Percentiles rank a stretch among this genome's conserved stretches.
Conservation (phyloP, 2,113 vertebrate genomes). For the Protobothrops flavoviridis region DNA sequence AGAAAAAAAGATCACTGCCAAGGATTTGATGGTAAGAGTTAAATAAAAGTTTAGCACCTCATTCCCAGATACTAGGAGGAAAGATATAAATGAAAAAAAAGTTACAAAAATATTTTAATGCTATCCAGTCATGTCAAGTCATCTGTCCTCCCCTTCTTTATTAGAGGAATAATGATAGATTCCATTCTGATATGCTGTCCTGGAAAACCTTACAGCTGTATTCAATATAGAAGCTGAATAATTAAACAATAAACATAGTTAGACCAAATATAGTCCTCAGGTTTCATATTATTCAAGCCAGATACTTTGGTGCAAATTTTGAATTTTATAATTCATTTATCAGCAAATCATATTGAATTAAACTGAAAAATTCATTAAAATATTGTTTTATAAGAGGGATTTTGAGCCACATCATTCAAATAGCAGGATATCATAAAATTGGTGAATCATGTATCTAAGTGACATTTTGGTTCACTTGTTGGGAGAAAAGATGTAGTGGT, state of each 20-base stretch:
- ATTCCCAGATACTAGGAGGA: slow-evolving; percentile 8
- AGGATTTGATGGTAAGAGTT: slow-evolving; percentile 70
- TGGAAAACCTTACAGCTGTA: neutral
- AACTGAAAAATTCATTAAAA: no score
- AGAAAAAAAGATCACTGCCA: slow-evolving; percentile 64
- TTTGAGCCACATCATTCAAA: neutral
- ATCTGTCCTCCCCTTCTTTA: neutral
- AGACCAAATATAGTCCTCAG: neutral
- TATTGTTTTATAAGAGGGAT: neutral
- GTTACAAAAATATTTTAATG: neutral
- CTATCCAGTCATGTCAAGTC: neutral
- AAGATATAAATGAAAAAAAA: neutral
- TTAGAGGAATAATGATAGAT: neutral
- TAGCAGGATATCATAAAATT: neutral
- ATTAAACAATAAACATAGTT: neutral
- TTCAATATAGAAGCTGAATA: neutral
- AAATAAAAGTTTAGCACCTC: neutral
- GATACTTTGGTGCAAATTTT: neutral
- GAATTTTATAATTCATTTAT: neutral
- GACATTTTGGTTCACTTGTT: neutral
- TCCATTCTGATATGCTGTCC: neutral
- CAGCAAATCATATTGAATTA: neutral
- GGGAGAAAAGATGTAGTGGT: neutral
- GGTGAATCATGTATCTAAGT: neutral
- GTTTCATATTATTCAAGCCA: neutral